A percentile compares a stretch with the other conserved stretches of the same genome.
These are phyloP conservation scores for Tenthredo distinguenda DNA, from an alignment of 2,888 invertebrate genomes.

Conservation along the genomic window DNA sequence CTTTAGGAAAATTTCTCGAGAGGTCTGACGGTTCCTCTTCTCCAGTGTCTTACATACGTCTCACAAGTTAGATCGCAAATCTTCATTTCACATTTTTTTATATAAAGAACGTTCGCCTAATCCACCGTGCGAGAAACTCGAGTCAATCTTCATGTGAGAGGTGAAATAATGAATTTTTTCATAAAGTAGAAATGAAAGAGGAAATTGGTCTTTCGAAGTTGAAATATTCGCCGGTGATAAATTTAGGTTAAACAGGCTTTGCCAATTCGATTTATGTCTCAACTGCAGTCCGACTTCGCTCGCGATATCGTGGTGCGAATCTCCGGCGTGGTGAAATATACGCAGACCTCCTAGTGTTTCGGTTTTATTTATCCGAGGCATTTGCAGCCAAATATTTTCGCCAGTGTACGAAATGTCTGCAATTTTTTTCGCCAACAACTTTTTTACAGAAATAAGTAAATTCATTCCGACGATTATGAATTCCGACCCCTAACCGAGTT, in stretches of 20 bases:
- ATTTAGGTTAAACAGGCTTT: slow-evolving; percentile 45
- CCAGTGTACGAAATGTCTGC: neutral
- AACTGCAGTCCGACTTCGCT: slow-evolving; percentile 32
- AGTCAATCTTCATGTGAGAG: neutral
- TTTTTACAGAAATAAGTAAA: neutral
- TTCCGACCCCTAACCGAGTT: neutral
- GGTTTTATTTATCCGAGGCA: neutral
- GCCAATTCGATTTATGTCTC: slow-evolving; percentile 41
- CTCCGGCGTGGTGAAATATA: neutral
- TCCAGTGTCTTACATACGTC: neutral
- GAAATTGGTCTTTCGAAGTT: slow-evolving; percentile 49
- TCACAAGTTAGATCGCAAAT: neutral
- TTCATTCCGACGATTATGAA: neutral
- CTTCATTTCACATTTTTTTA: neutral
- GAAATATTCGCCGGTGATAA: slow-evolving; percentile 40
- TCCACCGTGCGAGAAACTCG: neutral
- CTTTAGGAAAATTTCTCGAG: neutral
- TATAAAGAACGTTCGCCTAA: neutral
- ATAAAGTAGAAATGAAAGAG: slow-evolving; percentile 12
- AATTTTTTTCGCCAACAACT: neutral
- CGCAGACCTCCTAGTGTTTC: neutral
- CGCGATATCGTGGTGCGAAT: slow-evolving; percentile 34
- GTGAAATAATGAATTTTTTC: slow-evolving; percentile 29
- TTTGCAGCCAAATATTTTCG: neutral
- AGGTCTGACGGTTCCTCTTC: neutral